phyloP scores from a whole-genome alignment of 2,888 invertebrate species.

The Antheraea assamensis region DNA sequence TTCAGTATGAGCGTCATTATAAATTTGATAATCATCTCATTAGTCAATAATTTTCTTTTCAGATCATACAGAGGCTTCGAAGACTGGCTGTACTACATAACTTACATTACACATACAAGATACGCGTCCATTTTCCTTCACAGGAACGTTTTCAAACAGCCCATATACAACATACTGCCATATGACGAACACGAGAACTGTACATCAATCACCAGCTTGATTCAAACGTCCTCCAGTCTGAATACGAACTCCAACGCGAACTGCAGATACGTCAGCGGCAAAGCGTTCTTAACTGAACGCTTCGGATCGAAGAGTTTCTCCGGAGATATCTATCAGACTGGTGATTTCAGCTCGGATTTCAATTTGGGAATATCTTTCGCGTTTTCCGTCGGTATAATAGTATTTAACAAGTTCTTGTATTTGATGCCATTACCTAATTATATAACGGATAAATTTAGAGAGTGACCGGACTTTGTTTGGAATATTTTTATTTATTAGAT shows the following conservation, averaged over 20 bases:
- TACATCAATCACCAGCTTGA: conserved; percentile 74
- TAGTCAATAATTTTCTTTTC: conserved; percentile 21
- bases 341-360: conserved; percentile 86
- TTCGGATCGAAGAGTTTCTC: conserved; percentile 83
- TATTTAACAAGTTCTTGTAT: conserved; percentile 93
- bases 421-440: conserved; percentile 92
- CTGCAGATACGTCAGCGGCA: conserved; percentile 87
- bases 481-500: neutral
- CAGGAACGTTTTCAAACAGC: conserved; percentile 85
- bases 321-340: conserved; percentile 80
- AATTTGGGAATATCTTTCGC: conserved; percentile 92
- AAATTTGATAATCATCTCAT: neutral
- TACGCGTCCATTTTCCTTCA: conserved; percentile 90
- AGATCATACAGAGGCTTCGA: conserved; percentile 90
- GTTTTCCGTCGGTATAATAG: conserved; percentile 90
- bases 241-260: conserved; percentile 79
- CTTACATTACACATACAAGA: conserved; percentile 89
- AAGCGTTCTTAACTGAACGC: conserved; percentile 87
- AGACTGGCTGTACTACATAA: conserved; percentile 91
- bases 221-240: conserved; percentile 78
- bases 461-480: conserved; percentile 51
- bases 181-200: conserved; percentile 81
- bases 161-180: conserved; percentile 78
- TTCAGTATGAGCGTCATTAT: no score
- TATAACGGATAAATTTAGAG: conserved; percentile 93